Evolutionary conservation across 2,113 vertebrate species (phyloP).

Genomic region (Fulmarus glacialis): DNA sequence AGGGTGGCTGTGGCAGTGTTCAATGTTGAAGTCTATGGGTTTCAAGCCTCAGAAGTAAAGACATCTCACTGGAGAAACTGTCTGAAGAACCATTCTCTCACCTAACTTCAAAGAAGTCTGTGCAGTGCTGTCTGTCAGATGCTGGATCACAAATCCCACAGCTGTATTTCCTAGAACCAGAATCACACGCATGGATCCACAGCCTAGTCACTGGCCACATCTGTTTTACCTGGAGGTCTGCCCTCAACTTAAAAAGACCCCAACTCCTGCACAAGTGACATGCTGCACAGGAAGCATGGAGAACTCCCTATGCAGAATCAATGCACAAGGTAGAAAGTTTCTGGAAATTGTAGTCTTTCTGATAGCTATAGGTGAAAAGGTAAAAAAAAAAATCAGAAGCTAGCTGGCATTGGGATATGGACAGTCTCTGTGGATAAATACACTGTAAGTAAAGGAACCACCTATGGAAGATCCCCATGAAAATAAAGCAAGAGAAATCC

Average conservation of each 20-base stretch:
- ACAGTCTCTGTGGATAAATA: not conserved
- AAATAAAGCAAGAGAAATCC: slow-evolving; percentile 7
- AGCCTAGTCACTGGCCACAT: not conserved
- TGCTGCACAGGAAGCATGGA: rapidly evolving
- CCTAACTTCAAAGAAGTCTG: not conserved
- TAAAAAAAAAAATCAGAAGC: not conserved
- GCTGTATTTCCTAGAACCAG: not conserved
- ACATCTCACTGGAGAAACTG: not conserved
- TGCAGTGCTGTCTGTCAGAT: not conserved
- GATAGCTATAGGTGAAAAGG: not conserved
- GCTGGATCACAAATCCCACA: not conserved
- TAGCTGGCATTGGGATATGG: not conserved
- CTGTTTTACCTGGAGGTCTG: not conserved
- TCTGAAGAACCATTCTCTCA: not conserved
- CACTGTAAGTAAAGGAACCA: not conserved
- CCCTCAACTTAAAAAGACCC: not conserved
- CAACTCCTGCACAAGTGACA: not conserved
- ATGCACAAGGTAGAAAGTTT: not conserved
- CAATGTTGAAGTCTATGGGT: rapidly evolving
- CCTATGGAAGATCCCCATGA: not conserved
- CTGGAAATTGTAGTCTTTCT: not conserved
- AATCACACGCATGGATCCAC: rapidly evolving
- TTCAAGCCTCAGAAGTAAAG: not conserved
- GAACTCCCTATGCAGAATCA: not conserved
- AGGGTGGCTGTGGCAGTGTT: not conserved